Evolutionary conservation across 2,888 invertebrate genomes (phyloP), one percentile per base, ranked within the genome.

Genomic region (Hyppa rectilinea): DNA sequence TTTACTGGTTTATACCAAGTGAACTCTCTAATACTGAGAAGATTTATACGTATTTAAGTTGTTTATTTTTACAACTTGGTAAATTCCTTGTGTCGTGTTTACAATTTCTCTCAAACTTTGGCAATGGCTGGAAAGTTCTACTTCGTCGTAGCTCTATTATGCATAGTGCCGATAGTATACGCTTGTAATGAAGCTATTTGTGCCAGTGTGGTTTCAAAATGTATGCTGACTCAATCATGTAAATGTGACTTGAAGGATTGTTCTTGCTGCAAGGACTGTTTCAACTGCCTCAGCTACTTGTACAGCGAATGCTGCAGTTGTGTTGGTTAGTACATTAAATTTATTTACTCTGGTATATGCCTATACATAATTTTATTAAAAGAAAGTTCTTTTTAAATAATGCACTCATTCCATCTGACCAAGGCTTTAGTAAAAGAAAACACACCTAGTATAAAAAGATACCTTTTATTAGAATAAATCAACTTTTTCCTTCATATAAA

Each of bases 301-400:
- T 99, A 98, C 93, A 97, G 97, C 81, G 99, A 99, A 93, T 99
- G 99, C 94, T 99, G 99, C 91, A 99, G 99, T 66, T 99, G 99
- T 96, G 99, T 99, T 86, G 99, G 99, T 99, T 96, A 97, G 98
- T 96, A 61, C 4, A 12, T 31, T 9, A 10, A 38, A n/a, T 59
- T 50, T 17, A 75, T 14, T 29, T 6, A n/a, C 2, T 56, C 17
- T 55, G 29, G 0, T 23, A 1, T n/a, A 40, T 29, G 5, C 20
- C 34, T 2, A 23, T n/a, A 5, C 9, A 5, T 55, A 36, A 1
- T 4, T 26, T 55, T 29, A 1, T 4, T 26, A 3, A 2, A 6
- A 2, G 10, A 53, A 71, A 14, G 4, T 38, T 20, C 9, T 20
- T 36, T n/a, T 0, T 14, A 14, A 0, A 12, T n/a, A 20, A 40